These are phyloP conservation scores for Drosophila koepferae DNA, from an alignment of 2,888 invertebrate genomes.

Conservation along the genomic window DNA sequence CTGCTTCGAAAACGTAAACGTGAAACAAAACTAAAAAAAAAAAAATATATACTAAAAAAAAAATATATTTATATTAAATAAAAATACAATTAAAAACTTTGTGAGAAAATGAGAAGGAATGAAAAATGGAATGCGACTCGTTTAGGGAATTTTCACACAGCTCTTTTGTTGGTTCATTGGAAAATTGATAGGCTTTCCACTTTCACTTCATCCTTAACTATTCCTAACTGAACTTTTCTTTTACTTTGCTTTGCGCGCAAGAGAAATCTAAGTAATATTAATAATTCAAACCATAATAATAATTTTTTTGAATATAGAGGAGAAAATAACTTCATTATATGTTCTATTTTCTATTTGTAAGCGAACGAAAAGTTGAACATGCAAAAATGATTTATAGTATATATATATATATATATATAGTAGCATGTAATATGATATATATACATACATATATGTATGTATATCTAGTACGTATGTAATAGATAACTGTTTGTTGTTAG, in stretches of 20 bases:
- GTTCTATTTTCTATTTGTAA: constrained; percentile 58
- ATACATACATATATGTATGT: constrained; percentile 35
- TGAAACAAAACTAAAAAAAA: constrained; percentile 54
- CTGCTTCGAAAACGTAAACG: constrained; percentile 81
- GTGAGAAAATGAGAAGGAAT: constrained; percentile 33
- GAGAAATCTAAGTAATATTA: constrained; percentile 37
- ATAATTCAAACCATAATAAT: background rate
- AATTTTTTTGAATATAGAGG: background rate
- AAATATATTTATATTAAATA: constrained; percentile 33
- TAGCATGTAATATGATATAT: constrained; percentile 45
- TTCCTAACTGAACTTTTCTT: constrained; percentile 22
- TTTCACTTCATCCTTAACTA: constrained; percentile 11
- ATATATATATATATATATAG: constrained; percentile 7
- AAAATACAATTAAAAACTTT: constrained; percentile 14
- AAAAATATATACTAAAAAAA: constrained; percentile 36
- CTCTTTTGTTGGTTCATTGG: constrained; percentile 37
- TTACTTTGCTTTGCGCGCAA: constrained; percentile 63
- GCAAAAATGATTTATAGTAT: constrained; percentile 25
- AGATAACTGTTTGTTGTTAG: constrained; percentile 77
- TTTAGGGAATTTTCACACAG: constrained; percentile 83
- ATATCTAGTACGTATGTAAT: constrained; percentile 47
- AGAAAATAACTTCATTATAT: constrained; percentile 43
- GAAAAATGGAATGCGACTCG: constrained; percentile 76
- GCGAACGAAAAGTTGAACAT: constrained; percentile 18
- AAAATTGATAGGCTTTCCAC: constrained; percentile 18